Conservation (phyloP, 2,797 vertebrate species). For the Hybognathus amarus region DNA sequence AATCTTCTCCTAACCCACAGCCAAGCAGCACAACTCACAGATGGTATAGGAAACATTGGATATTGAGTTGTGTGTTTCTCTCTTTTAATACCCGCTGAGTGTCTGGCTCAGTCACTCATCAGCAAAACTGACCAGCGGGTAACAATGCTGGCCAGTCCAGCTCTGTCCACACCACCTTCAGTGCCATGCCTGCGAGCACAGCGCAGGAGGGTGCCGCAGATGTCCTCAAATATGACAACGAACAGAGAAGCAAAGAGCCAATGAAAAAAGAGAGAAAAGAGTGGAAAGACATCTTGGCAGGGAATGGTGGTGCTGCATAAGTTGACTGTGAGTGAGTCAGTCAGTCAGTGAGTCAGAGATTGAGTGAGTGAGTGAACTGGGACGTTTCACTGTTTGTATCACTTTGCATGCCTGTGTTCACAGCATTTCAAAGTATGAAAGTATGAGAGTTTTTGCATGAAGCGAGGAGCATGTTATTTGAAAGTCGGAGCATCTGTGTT, state of each 20-base stretch:
- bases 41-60: constrained; percentile 8
- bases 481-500: background rate
- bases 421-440: constrained; percentile 8
- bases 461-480: background rate
- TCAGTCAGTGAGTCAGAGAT: background rate
- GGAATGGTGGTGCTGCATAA: constrained; percentile 3
- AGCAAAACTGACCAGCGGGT: constrained; percentile 32
- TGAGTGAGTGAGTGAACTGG: background rate
- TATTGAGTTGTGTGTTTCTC: constrained; percentile 20
- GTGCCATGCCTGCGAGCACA: constrained; percentile 17
- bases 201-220: constrained; percentile 31
- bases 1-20: background rate
- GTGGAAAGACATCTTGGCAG: constrained; percentile 19
- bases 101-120: constrained; percentile 28
- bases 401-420: constrained; percentile 30
- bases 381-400: constrained; percentile 15
- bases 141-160: constrained; percentile 20
- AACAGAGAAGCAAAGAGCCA: constrained; percentile 10
- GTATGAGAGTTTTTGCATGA: background rate
- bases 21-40: constrained; percentile 32
- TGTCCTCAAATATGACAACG: constrained; percentile 32
- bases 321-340: background rate
- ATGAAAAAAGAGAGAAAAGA: constrained; percentile 13
- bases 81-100: constrained; percentile 45
- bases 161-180: background rate